Conservation (phyloP, 2,113 vertebrate species). For the Glaucidium brasilianum region DNA sequence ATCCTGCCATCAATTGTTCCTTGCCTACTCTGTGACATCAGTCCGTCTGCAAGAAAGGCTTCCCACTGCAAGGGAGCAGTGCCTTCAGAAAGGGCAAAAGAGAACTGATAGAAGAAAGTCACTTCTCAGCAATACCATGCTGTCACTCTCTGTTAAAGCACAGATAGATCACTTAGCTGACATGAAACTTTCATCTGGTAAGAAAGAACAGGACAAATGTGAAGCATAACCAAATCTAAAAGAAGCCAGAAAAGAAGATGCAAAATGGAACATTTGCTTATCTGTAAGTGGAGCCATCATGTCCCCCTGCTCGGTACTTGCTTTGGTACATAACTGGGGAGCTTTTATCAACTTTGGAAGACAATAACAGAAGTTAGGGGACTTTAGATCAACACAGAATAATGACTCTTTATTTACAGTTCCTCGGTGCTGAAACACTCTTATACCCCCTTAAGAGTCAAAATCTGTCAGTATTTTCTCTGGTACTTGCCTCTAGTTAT, state of each 20-base stretch:
- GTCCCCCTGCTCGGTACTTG: neutral
- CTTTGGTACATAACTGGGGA: neutral
- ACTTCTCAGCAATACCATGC: neutral
- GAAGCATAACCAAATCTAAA: neutral
- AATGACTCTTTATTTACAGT: neutral
- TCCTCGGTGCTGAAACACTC: neutral
- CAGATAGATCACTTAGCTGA: neutral
- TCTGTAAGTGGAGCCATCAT: neutral
- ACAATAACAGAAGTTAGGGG: neutral
- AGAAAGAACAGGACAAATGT: neutral
- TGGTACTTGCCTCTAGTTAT: neutral
- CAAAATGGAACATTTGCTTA: neutral
- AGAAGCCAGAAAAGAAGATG: neutral
- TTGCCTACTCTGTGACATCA: neutral
- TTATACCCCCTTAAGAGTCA: neutral
- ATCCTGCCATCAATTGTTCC: neutral
- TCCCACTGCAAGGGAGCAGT: neutral
- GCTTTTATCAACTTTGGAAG: neutral
- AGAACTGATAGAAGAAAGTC: neutral
- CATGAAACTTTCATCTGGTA: neutral
- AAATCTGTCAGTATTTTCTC: neutral
- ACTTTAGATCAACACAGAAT: neutral
- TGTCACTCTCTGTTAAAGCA: neutral
- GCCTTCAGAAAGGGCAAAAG: neutral
- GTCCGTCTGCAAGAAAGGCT: neutral